A percentile compares a stretch with the other conserved stretches of the same genome.
phyloP scores from a whole-genome alignment of 2,113 vertebrate species.

The Sitta europaea region DNA sequence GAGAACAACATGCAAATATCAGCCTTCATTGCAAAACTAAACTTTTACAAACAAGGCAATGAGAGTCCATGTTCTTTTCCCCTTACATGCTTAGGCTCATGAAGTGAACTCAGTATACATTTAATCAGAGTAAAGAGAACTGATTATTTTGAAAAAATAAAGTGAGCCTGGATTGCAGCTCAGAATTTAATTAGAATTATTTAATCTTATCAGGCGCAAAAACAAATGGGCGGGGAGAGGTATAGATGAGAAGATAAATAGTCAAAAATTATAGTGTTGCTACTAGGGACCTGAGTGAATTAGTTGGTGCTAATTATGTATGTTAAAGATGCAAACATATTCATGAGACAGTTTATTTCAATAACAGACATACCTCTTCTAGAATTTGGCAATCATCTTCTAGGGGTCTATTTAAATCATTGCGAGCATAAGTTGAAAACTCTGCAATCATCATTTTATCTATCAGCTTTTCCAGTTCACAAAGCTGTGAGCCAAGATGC shows the following conservation, averaged over 20 bases:
- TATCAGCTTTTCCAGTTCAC: slow-evolving; percentile 97
- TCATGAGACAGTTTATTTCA: slow-evolving; percentile 27
- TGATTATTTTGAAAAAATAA: neutral
- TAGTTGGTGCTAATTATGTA: slow-evolving; percentile 12
- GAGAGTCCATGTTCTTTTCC: neutral
- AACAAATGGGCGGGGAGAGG: neutral
- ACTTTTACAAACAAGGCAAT: neutral
- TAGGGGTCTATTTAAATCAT: slow-evolving; percentile 87
- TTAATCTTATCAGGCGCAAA: neutral
- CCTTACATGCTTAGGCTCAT: neutral
- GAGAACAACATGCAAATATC: neutral
- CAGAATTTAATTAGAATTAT: neutral
- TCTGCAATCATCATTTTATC: slow-evolving; percentile 99
- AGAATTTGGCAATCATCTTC: slow-evolving; percentile 89
- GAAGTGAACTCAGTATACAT: neutral
- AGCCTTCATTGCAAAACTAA: neutral
- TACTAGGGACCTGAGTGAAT: neutral
- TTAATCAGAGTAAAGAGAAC: neutral
- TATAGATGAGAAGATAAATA: neutral
- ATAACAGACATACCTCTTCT: slow-evolving; percentile 86
- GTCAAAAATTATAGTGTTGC: neutral
- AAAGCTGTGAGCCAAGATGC: slow-evolving; percentile 97
- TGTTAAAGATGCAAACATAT: slow-evolving; percentile 25
- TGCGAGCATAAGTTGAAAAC: slow-evolving; percentile 89
- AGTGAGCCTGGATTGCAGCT: neutral